phyloP scores from a whole-genome alignment of 1,140 invertebrate species.

The Nasonia longicornis region DNA sequence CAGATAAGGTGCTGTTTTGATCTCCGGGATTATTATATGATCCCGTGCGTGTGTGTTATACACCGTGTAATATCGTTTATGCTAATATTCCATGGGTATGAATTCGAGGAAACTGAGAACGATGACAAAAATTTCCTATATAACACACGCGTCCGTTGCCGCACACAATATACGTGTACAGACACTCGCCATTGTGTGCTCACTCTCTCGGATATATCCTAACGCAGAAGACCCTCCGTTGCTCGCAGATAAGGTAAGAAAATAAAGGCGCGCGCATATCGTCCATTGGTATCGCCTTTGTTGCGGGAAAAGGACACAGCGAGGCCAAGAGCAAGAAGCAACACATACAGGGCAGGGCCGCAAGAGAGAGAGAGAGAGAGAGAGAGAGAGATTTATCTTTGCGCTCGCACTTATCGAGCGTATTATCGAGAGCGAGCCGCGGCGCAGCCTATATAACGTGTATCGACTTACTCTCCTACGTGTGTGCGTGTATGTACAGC shows the following conservation, averaged over 20 bases:
- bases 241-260: slow-evolving; percentile 39
- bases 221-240: neutral
- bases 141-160: too few species aligned
- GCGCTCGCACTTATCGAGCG: slow-evolving; percentile 39
- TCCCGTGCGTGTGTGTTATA: too few species aligned
- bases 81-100: too few species aligned
- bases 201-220: too few species aligned
- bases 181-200: neutral
- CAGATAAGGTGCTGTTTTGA: too few species aligned
- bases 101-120: too few species aligned
- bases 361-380: slow-evolving; percentile 10
- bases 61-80: too few species aligned
- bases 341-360: neutral
- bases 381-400: slow-evolving; percentile 37
- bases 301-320: slow-evolving; percentile 23
- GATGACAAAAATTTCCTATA: too few species aligned
- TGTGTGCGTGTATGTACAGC: neutral
- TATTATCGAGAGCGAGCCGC: slow-evolving; percentile 34
- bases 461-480: slow-evolving; percentile 19
- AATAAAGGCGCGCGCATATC: slow-evolving; percentile 37
- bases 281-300: slow-evolving; percentile 36
- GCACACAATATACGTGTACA: neutral
- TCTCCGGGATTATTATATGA: too few species aligned
- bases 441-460: neutral
- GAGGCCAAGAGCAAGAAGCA: slow-evolving; percentile 2